A percentile compares a stretch with the other conserved stretches of the same genome.
These are phyloP conservation scores for Philotrypesis tridentata DNA, from an alignment of 1,140 invertebrate genomes.

Conservation along the genomic window DNA sequence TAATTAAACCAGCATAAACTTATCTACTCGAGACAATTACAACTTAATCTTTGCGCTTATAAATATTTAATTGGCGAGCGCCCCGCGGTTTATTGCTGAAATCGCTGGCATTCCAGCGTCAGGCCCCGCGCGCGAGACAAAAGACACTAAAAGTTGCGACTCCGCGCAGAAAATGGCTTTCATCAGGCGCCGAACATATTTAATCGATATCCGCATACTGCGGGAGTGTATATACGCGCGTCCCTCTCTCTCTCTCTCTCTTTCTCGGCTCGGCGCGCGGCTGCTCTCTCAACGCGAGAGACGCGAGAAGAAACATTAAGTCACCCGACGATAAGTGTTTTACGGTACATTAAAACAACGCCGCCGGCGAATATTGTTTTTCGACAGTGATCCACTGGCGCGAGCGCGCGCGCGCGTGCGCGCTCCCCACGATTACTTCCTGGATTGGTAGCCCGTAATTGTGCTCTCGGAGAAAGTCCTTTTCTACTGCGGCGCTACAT, in stretches of 20 bases:
- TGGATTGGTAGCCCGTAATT: conserved; percentile 57
- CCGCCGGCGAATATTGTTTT: conserved; percentile 23
- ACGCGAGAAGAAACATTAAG: too few relatives aligned
- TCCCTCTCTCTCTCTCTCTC: too few relatives aligned
- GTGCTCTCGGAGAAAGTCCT: conserved; percentile 20
- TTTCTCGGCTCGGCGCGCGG: too few relatives aligned
- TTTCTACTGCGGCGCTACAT: neutral
- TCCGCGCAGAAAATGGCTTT: too few relatives aligned
- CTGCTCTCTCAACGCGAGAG: too few relatives aligned
- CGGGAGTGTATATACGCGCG: neutral
- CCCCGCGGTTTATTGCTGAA: neutral
- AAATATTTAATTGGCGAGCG: neutral
- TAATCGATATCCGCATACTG: neutral
- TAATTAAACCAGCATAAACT: neutral
- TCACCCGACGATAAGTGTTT: conserved; percentile 5
- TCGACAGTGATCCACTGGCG: conserved; percentile 3
- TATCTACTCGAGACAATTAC: neutral
- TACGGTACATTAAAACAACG: neutral
- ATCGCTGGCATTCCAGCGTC: neutral
- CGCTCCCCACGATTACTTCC: conserved; percentile 50
- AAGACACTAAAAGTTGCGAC: neutral
- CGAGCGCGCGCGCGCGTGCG: neutral
- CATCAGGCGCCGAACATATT: neutral
- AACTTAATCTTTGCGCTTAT: neutral
- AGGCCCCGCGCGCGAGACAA: neutral